A percentile compares a stretch with the other conserved stretches of the same genome.
phyloP scores from a whole-genome alignment of 64 coral and sea anemone species.

The Dendrophyllia cribrosa region DNA sequence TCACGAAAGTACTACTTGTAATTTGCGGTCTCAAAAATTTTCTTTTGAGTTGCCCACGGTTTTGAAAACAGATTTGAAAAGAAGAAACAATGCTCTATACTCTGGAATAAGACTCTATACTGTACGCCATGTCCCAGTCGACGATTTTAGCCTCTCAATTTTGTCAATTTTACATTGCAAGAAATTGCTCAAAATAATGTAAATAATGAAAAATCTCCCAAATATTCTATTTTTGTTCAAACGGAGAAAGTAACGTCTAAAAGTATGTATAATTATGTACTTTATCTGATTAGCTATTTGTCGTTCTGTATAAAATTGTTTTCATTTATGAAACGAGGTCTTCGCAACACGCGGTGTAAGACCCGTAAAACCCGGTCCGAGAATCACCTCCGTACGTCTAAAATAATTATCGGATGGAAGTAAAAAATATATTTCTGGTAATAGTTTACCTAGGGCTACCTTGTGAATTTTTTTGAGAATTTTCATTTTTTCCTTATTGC shows the following conservation, averaged over 20 bases:
- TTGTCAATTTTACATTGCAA: background rate
- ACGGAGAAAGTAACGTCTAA: background rate
- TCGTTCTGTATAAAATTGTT: background rate
- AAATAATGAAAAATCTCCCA: background rate
- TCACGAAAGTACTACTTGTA: background rate
- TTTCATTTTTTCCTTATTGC: background rate
- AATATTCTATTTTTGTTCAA: background rate
- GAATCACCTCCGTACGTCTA: slow-evolving; percentile 2
- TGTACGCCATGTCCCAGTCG: background rate
- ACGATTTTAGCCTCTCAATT: background rate
- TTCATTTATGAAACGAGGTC: background rate
- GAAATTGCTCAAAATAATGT: background rate
- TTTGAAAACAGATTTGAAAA: too few relatives aligned
- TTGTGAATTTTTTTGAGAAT: background rate
- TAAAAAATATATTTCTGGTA: background rate
- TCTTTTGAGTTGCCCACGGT: background rate
- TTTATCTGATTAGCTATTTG: background rate
- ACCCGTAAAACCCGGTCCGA: too few relatives aligned
- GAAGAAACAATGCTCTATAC: too few relatives aligned
- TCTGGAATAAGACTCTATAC: too few relatives aligned
- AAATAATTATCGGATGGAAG: background rate
- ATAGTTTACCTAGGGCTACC: background rate
- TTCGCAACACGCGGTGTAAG: too few relatives aligned
- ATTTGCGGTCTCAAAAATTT: background rate
- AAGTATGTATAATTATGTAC: background rate